A percentile compares a stretch with the other conserved stretches of the same genome.
Conservation (phyloP, 1,140 invertebrate genomes). For the Amphibalanus amphitrite region DNA sequence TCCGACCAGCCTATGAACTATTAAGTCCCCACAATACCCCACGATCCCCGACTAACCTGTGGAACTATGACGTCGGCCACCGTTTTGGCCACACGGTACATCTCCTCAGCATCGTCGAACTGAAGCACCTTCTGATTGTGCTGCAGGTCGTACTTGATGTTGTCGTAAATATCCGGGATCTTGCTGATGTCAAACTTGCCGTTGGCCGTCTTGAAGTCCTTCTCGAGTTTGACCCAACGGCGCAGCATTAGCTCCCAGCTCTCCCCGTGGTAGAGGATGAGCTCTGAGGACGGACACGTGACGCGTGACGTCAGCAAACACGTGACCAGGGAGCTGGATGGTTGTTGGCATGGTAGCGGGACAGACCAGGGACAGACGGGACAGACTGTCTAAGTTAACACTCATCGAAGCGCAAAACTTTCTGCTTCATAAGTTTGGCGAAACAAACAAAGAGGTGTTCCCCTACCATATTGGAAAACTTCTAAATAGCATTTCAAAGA, state of each 20-base stretch:
- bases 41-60: conserved; percentile 65
- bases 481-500: no score
- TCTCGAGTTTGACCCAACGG: conserved; percentile 96
- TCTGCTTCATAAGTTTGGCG: no score
- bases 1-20: no score
- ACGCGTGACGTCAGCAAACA: no score
- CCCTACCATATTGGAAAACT: no score
- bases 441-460: no score
- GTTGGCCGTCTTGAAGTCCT: conserved; percentile 86
- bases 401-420: no score
- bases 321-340: no score
- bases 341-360: no score
- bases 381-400: no score
- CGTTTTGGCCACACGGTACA: conserved; percentile 89
- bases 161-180: conserved; percentile 99
- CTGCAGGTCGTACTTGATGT: conserved; percentile 97
- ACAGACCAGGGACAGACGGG: no score
- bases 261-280: conserved; percentile 90
- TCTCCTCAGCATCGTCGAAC: conserved; percentile 81
- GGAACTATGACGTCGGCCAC: conserved; percentile 97
- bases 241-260: conserved; percentile 97
- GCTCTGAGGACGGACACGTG: conserved; percentile 39
- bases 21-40: no score
- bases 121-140: conserved; percentile 48
- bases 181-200: conserved; percentile 95